Base-by-base conservation (phyloP, 2,888 invertebrate genomes). In the Scrobipalpa atriplicella region DNA sequence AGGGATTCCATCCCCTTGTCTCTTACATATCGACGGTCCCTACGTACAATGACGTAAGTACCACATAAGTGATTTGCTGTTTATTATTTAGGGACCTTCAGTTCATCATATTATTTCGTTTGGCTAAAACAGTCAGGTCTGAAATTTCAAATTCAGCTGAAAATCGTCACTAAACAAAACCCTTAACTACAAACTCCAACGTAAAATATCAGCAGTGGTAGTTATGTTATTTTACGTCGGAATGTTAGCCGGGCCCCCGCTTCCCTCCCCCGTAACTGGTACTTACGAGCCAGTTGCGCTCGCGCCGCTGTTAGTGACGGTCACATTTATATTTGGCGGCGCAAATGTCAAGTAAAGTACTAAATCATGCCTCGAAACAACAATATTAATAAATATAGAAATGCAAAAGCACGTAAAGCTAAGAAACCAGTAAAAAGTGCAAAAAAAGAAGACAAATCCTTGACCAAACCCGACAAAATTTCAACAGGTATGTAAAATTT, bases 21-120 rank as follows among this genome's bases (percentile, higher is more conserved):
- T n/a, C n/a, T n/a, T n/a, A n/a, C n/a, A n/a, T n/a, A 13, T 43
- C 43, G 43, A 43, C 43, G 43, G 43, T 43, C 43, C 43, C 43
- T 43, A 43, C 43, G 43, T 43, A 43, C 43, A 43, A 43, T 43
- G 11, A 10, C 43, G 43, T 11, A 43, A 8, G 43, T 11, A n/a
- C 11, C 13, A 43, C 43, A 3, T 43, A 10, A 3, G 43, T 43
- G 43, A 43, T 43, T 52, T 18, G 52, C 9, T 18, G 16, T 11
- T 51, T 16, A 41, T 41, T 2, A 41, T 41, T 41, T 6, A 41
- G 11, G n/a, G n/a, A n/a, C 52, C 52, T 52, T 52, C 52, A 52
- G 18, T 18, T 52, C 52, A 9, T 52, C 52, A 18, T 19, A 52
- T n/a, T 2, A 18, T 52, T 16, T 10, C 52, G 19, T 52, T 52